Evolutionary conservation across 2,888 invertebrate genomes (phyloP), one percentile per base, ranked within the genome.

Genomic region (Amiota communis): DNA sequence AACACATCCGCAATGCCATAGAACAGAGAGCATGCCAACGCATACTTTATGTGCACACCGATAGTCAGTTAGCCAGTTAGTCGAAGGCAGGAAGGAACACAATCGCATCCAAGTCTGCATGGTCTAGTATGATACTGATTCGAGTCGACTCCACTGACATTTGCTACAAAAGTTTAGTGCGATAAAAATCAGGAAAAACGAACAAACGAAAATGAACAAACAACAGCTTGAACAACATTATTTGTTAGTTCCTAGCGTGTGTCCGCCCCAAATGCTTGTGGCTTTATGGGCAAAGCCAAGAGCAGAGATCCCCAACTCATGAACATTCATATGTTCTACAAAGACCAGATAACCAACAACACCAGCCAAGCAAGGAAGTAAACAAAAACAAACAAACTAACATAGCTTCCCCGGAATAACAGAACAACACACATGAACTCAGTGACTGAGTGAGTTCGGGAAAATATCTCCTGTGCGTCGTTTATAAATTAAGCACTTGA

Each of bases 401-500:
- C 36, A 36, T 36, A 36, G 36, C 36, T 36, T 36, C 36, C 36
- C 36, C 36, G 6, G 36, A 36, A 36, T 36, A 36, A 36, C 36
- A 36, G 36, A 36, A 36, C 6, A 36, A 36, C 36, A 36, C 36
- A 36, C 36, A 36, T 36, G 36, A 36, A 36, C 36, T 36, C 36
- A 36, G 36, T 36, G 4, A 36, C 36, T 36, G 36, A 8, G 3
- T 53, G 17, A 11, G 15, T 59, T 59, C 20, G 23, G 9, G 59
- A 1, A 15, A 17, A 48, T 23, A 15, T 69, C 15, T 15, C 17
- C 3, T 12, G 63, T 53, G 80, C 77, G 81, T 84, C 86, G 82
- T 84, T 84, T 82, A 79, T 83, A 83, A 84, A 86, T 86, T 83
- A 86, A 86, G 86, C 79, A 85, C 85, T 84, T 86, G 78, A 86